Evolutionary conservation across 92 coral and sea anemone genomes (phyloP).

Genomic region (Siderastrea siderea): DNA sequence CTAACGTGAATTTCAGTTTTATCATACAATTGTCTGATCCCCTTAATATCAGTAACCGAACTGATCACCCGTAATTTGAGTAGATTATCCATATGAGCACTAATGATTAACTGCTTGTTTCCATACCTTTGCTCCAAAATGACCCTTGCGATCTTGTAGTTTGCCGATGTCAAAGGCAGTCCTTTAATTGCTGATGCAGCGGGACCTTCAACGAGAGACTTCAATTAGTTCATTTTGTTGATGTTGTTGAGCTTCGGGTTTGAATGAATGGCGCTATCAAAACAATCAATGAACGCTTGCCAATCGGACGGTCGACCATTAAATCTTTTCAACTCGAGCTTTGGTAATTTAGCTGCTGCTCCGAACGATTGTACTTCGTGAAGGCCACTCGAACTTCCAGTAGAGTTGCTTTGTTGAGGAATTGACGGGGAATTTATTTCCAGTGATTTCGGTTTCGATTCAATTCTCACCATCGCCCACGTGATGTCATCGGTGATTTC

Average conservation of each 20-base stretch:
- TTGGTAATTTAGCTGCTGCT: slow-evolving; percentile 42
- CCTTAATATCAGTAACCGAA: slow-evolving; percentile 11
- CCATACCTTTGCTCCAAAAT: slow-evolving; percentile 57
- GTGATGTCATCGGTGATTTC: slow-evolving; percentile 15
- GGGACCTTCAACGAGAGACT: slow-evolving; percentile 57
- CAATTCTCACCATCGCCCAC: slow-evolving; percentile 7
- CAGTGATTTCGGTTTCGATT: slow-evolving; percentile 2
- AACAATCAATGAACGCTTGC: slow-evolving; percentile 21
- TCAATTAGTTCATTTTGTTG: too few relatives aligned
- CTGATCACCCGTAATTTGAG: slow-evolving; percentile 26
- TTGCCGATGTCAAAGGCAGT: slow-evolving; percentile 46
- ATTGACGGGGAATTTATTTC: background rate
- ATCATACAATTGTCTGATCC: slow-evolving; percentile 46
- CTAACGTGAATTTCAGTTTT: slow-evolving; percentile 61
- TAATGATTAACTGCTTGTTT: slow-evolving; percentile 49
- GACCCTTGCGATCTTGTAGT: slow-evolving; percentile 49
- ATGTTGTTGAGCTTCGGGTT: slow-evolving; percentile 8
- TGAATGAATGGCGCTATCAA: slow-evolving; percentile 17
- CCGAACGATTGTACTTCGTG: background rate
- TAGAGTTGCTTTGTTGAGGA: background rate
- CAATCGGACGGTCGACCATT: slow-evolving; percentile 57
- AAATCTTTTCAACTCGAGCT: slow-evolving; percentile 36
- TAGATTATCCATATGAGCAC: slow-evolving; percentile 62
- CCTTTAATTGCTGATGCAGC: slow-evolving; percentile 52
- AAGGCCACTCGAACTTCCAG: background rate